These are phyloP conservation scores for Pogonomyrmex californicus DNA, from an alignment of 1,140 invertebrate genomes.

Conservation along the genomic window DNA sequence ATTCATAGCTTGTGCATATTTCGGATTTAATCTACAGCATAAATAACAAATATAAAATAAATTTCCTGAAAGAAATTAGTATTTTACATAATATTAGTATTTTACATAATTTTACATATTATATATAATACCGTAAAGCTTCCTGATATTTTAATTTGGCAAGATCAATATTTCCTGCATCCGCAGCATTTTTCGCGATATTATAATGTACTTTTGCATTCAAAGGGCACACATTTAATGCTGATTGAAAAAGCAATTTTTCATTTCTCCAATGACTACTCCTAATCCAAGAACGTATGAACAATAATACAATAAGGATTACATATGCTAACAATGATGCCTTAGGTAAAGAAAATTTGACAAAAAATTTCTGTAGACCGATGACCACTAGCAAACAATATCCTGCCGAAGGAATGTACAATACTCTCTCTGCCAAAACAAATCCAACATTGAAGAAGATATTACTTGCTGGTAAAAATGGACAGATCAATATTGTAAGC, in stretches of 20 bases:
- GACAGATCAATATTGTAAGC: slow-evolving; percentile 91
- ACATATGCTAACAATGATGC: slow-evolving; percentile 76
- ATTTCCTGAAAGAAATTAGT: slow-evolving; percentile 29
- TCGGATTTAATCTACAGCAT: slow-evolving; percentile 91
- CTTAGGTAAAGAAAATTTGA: slow-evolving; percentile 42
- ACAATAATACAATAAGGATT: slow-evolving; percentile 87
- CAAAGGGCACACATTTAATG: slow-evolving; percentile 92
- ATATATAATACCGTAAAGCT: slow-evolving; percentile 89
- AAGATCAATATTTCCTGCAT: slow-evolving; percentile 89
- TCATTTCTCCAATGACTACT: slow-evolving; percentile 94
- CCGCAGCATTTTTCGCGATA: slow-evolving; percentile 95
- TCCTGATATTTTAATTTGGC: slow-evolving; percentile 93
- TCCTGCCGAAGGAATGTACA: slow-evolving; percentile 95
- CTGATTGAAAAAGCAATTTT: slow-evolving; percentile 91
- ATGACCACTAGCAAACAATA: slow-evolving; percentile 92
- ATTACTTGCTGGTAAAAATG: slow-evolving; percentile 97
- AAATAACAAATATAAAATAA: slow-evolving; percentile 39
- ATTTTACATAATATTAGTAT: too few species aligned
- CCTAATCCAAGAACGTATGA: slow-evolving; percentile 90
- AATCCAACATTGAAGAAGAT: slow-evolving; percentile 97
- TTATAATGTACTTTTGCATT: slow-evolving; percentile 99
- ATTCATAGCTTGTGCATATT: slow-evolving; percentile 98
- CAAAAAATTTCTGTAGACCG: slow-evolving; percentile 87
- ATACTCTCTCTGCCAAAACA: slow-evolving; percentile 95
- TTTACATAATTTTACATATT: background rate